phyloP scores from a whole-genome alignment of 2,797 vertebrate species.

The Trachops cirrhosus region DNA sequence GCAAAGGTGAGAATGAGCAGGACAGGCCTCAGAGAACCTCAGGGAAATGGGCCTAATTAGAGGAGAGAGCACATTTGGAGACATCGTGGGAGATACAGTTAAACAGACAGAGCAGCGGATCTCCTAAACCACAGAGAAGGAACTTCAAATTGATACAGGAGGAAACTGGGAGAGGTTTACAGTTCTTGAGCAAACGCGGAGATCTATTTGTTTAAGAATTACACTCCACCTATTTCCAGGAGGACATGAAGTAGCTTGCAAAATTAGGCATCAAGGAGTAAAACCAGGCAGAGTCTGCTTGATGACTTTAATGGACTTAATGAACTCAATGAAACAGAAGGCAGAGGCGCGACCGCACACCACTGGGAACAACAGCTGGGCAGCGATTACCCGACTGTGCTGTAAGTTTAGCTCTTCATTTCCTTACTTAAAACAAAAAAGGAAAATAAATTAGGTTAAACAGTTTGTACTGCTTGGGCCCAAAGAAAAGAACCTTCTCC shows the following conservation, averaged over 20 bases:
- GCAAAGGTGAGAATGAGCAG: neutral
- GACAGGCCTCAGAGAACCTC: neutral
- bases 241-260: neutral
- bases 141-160: neutral
- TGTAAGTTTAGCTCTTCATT: constrained; percentile 27
- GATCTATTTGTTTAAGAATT: neutral
- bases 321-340: constrained; percentile 37
- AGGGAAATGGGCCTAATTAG: neutral
- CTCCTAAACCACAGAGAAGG: neutral
- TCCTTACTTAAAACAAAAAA: constrained; percentile 41
- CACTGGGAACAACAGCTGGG: constrained; percentile 25
- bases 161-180: neutral
- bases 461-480: neutral
- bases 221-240: neutral
- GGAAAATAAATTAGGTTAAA: constrained; percentile 2
- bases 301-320: constrained; percentile 23
- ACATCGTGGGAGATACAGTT: neutral
- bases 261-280: neutral
- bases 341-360: neutral
- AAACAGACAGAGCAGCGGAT: neutral
- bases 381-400: neutral
- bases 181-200: neutral
- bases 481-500: neutral
- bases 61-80: neutral
- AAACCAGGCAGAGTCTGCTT: neutral